Evolutionary conservation across 64 coral and sea anemone genomes (phyloP).

Genomic region (Astreopora myriophthalma): DNA sequence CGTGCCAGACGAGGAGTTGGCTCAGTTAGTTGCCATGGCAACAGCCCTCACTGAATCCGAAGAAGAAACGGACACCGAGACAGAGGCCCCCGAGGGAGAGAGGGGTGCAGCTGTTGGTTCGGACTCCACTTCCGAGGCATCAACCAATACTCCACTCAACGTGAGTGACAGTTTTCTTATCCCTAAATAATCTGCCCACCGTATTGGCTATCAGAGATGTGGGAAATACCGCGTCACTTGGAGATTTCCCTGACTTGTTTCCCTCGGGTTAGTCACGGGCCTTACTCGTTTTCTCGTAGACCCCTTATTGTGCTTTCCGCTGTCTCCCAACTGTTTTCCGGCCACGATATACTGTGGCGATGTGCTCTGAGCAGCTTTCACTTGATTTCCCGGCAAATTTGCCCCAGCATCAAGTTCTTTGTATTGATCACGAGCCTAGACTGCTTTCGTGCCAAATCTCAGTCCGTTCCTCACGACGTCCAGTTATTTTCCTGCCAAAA

Average conservation of each 20-base stretch:
- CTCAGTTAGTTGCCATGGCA: constrained; percentile 95
- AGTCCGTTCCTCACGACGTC: background rate
- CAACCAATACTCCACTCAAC: constrained; percentile 70
- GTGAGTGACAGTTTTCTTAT: constrained; percentile 40
- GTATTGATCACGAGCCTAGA: background rate
- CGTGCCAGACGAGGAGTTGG: constrained; percentile 85
- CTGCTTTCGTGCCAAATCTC: background rate
- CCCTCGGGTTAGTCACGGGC: background rate
- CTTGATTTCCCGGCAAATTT: background rate
- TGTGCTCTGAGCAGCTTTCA: background rate
- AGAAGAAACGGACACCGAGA: constrained; percentile 63
- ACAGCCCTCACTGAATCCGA: constrained; percentile 81
- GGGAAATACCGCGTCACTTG: background rate
- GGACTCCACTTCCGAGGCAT: constrained; percentile 72
- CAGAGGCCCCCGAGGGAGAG: constrained; percentile 38
- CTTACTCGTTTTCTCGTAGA: too few species aligned
- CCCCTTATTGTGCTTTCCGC: too few species aligned
- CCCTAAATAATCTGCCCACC: background rate
- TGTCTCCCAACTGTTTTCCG: too few species aligned
- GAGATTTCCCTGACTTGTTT: background rate
- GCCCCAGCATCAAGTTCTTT: too few species aligned
- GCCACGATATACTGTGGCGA: too few species aligned
- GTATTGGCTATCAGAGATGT: background rate
- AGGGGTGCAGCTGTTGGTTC: constrained; percentile 73
- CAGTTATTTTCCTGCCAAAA: background rate